A percentile compares a stretch with the other conserved stretches of the same genome.
These are phyloP conservation scores for Clistopyga incitator DNA, from an alignment of 2,888 invertebrate genomes.

Conservation along the genomic window DNA sequence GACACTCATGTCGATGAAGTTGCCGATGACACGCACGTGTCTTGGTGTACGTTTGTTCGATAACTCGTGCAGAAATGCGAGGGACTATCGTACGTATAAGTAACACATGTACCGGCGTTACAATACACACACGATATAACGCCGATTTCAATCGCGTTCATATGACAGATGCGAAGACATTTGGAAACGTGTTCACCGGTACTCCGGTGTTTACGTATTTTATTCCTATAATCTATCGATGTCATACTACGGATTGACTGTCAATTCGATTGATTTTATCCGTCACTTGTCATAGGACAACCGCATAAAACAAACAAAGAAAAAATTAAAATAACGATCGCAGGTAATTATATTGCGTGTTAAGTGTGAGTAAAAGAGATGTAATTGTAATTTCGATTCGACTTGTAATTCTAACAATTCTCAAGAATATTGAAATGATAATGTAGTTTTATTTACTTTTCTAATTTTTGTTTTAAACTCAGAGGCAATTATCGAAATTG, in stretches of 20 bases:
- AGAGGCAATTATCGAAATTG: no score
- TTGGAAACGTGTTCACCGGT: neutral
- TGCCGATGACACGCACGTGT: slow-evolving; percentile 43
- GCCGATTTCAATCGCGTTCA: neutral
- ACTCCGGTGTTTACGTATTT: neutral
- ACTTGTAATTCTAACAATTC: neutral
- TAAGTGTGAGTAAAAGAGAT: neutral
- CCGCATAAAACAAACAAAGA: neutral
- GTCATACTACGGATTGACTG: neutral
- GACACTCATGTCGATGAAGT: slow-evolving; percentile 66
- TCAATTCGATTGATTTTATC: neutral
- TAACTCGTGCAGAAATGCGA: slow-evolving; percentile 18
- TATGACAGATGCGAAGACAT: no score
- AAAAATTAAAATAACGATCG: neutral
- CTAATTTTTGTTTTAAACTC: no score
- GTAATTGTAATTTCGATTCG: neutral
- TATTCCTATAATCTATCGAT: neutral
- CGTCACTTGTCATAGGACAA: neutral
- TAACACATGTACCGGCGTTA: slow-evolving; percentile 27
- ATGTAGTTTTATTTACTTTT: no score
- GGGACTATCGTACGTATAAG: slow-evolving; percentile 13
- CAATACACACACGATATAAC: neutral
- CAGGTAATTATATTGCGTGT: neutral
- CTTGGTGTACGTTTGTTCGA: slow-evolving; percentile 2
- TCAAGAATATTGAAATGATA: neutral